These are phyloP conservation scores for Agelaius phoeniceus DNA, from an alignment of 2,113 vertebrate genomes.

Conservation along the genomic window DNA sequence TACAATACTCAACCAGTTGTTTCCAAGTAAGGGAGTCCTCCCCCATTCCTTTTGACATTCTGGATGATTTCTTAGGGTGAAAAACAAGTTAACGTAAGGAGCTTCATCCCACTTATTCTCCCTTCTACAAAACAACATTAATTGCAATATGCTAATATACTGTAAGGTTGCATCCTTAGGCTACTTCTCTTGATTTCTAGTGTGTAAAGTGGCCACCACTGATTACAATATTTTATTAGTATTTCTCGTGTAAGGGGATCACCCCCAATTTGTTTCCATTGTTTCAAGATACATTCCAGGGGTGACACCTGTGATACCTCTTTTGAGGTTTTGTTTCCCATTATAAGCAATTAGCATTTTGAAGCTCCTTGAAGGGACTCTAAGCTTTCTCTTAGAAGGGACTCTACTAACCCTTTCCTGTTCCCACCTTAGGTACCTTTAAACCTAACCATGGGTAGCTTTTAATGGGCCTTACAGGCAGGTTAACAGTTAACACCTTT, in stretches of 20 bases:
- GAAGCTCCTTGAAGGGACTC: background rate
- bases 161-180: background rate
- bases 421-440: background rate
- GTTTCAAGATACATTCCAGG: background rate
- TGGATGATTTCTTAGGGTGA: background rate
- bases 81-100: background rate
- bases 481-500: no score
- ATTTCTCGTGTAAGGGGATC: background rate
- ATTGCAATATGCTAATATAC: background rate
- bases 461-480: background rate
- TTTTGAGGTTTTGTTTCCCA: background rate
- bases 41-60: background rate
- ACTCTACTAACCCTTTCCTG: background rate
- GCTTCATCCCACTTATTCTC: background rate
- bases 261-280: background rate
- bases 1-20: background rate
- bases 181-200: background rate
- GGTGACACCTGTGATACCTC: background rate
- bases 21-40: background rate
- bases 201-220: background rate
- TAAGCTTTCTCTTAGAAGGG: background rate
- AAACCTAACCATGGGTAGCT: background rate
- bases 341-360: background rate
- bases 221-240: background rate
- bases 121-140: background rate